Percentiles rank a stretch among this genome's conserved stretches.
Evolutionary conservation across 2,797 vertebrate species (phyloP).

Genomic region (Erethizon dorsatum): DNA sequence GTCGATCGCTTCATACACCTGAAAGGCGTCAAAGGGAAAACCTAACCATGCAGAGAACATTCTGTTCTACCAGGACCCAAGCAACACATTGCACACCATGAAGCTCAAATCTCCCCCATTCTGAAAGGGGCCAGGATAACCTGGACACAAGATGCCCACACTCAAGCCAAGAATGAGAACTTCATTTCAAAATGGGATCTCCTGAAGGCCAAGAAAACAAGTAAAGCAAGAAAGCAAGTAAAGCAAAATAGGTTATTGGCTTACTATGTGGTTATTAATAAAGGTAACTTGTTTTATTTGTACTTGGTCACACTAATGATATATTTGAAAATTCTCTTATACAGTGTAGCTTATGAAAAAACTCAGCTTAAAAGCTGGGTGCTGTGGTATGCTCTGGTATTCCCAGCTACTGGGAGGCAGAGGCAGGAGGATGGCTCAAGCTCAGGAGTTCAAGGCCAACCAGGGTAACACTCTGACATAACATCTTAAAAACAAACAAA

Average conservation of each 20-base stretch:
- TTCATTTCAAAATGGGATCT: neutral
- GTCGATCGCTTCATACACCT: slow-evolving; percentile 96
- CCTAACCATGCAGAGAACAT: neutral
- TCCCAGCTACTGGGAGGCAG: neutral
- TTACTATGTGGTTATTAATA: neutral
- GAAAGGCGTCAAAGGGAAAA: slow-evolving; percentile 50
- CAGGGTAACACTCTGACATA: neutral
- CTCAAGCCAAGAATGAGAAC: neutral
- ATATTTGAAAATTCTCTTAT: slow-evolving; percentile 11
- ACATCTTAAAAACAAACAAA: neutral
- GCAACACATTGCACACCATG: fast-evolving
- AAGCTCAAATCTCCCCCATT: neutral
- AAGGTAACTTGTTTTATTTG: neutral
- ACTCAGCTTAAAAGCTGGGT: neutral
- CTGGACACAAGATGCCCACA: neutral
- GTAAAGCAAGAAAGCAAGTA: neutral
- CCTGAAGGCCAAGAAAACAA: neutral
- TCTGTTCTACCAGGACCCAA: neutral
- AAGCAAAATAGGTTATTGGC: neutral
- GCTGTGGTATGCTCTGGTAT: neutral
- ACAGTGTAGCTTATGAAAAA: neutral
- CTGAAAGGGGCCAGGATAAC: neutral
- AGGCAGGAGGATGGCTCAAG: neutral
- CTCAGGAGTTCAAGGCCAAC: neutral
- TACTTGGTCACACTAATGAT: neutral